phyloP scores from a whole-genome alignment of 2,113 vertebrate species.

The Brachirus orientalis region DNA sequence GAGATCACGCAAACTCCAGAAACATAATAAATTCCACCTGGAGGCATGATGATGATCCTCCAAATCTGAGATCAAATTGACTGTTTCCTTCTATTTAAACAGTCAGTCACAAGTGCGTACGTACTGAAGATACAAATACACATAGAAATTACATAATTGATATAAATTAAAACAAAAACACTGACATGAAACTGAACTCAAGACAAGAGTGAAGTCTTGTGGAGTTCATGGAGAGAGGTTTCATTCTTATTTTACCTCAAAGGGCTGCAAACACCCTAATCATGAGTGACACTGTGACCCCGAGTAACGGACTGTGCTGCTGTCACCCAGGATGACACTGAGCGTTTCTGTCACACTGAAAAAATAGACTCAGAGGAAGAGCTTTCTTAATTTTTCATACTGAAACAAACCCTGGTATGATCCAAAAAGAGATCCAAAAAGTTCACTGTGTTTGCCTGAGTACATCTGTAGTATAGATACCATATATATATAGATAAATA shows the following conservation, averaged over 20 bases:
- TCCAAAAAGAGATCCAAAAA: background rate
- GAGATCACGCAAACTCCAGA: constrained; percentile 31
- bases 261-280: constrained; percentile 23
- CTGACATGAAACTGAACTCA: background rate
- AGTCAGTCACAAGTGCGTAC: background rate
- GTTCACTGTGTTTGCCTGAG: too few species aligned
- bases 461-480: too few species aligned
- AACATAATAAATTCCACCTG: background rate
- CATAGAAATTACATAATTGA: too few species aligned
- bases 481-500: too few species aligned
- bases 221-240: constrained; percentile 19
- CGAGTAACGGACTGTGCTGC: constrained; percentile 1
- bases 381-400: background rate
- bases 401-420: background rate
- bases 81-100: too few species aligned
- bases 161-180: too few species aligned
- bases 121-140: too few species aligned
- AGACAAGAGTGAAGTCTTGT: constrained; percentile 10
- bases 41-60: background rate
- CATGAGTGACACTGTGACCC: constrained; percentile 36
- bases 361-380: background rate
- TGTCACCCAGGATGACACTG: constrained; percentile 4
- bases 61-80: too few species aligned
- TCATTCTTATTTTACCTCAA: constrained; percentile 31
- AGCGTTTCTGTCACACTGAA: background rate